A percentile compares a stretch with the other conserved stretches of the same genome.
phyloP scores from a whole-genome alignment of 1,140 invertebrate species.

The Apolygus lucorum region DNA sequence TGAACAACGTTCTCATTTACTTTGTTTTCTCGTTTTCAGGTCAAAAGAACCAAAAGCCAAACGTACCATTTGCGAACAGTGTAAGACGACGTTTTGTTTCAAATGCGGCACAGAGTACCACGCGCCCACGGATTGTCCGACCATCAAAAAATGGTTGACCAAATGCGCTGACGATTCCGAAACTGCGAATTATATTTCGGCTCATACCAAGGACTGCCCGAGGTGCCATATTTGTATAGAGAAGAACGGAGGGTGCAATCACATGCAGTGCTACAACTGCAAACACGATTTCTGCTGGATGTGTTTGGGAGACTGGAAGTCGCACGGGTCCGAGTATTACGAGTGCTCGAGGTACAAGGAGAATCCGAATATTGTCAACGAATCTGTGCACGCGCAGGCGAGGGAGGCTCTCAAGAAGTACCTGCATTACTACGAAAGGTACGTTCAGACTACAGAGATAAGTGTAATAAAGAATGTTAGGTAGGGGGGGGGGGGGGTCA shows the following conservation, averaged over 20 bases:
- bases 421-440: slow-evolving; percentile 98
- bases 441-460: too few species aligned
- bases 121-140: slow-evolving; percentile 92
- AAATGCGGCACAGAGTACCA: slow-evolving; percentile 95
- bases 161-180: slow-evolving; percentile 99
- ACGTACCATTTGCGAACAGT: slow-evolving; percentile 64
- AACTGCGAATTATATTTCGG: slow-evolving; percentile 98
- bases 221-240: slow-evolving; percentile 99
- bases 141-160: slow-evolving; percentile 94
- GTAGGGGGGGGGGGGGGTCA: too few species aligned
- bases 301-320: slow-evolving; percentile 97
- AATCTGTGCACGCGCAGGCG: slow-evolving; percentile 92
- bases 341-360: slow-evolving; percentile 98
- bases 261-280: slow-evolving; percentile 98
- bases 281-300: slow-evolving; percentile 99
- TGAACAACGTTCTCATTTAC: too few species aligned
- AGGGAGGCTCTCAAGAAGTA: slow-evolving; percentile 98
- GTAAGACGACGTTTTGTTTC: slow-evolving; percentile 76
- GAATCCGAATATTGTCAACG: slow-evolving; percentile 93
- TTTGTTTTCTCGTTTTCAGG: too few species aligned
- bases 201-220: slow-evolving; percentile 96
- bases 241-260: slow-evolving; percentile 99
- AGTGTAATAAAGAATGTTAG: too few species aligned
- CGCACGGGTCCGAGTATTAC: slow-evolving; percentile 97
- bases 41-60: slow-evolving; percentile 71